phyloP scores from a whole-genome alignment of 1,140 invertebrate species.

The Drosophila grimshawi region DNA sequence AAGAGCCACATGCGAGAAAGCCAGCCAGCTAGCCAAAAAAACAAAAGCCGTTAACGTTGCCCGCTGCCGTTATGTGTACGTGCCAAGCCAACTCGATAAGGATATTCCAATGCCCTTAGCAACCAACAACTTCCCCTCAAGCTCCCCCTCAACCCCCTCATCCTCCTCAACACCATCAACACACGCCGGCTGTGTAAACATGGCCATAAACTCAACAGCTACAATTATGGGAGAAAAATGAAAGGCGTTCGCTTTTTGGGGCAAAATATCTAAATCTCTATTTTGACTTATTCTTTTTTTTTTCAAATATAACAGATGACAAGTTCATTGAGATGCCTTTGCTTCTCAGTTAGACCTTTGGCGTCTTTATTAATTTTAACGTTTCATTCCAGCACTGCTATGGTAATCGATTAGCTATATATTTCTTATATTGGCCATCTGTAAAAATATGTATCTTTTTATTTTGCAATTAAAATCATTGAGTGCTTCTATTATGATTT shows the following conservation, averaged over 20 bases:
- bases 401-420: too few relatives aligned
- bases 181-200: constrained; percentile 63
- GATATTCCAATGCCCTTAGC: constrained; percentile 16
- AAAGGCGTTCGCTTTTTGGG: constrained; percentile 49
- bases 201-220: constrained; percentile 64
- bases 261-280: constrained; percentile 28
- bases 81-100: constrained; percentile 61
- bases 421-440: too few relatives aligned
- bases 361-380: too few relatives aligned
- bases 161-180: too few relatives aligned
- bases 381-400: too few relatives aligned
- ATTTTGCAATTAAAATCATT: too few relatives aligned
- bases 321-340: not conserved
- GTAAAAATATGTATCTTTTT: too few relatives aligned
- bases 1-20: constrained; percentile 16
- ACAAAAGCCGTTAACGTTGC: constrained; percentile 72
- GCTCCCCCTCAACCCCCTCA: too few relatives aligned
- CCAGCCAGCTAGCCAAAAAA: constrained; percentile 42
- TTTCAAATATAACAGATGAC: not conserved
- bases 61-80: constrained; percentile 47
- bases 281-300: constrained; percentile 34
- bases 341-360: not conserved
- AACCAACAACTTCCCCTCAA: not conserved
- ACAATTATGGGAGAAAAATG: constrained; percentile 57
- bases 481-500: too few relatives aligned